Conservation (phyloP, 2,797 vertebrate species). For the Diglossa cyanea region DNA sequence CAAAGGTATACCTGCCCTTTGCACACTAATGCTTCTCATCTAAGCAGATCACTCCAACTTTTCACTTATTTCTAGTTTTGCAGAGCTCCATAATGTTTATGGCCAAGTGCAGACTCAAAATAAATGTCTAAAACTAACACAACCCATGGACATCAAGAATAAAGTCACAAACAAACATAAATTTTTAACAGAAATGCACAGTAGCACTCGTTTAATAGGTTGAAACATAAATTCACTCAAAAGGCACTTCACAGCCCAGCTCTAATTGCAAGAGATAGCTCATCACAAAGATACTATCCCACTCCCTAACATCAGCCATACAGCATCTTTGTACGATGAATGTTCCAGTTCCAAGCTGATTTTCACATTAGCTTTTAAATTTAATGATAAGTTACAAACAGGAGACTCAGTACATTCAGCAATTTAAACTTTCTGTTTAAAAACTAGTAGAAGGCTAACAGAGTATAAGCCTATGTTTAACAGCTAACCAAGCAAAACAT, state of each 20-base stretch:
- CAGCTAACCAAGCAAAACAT: neutral
- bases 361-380: neutral
- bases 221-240: neutral
- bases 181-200: neutral
- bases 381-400: neutral
- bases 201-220: neutral
- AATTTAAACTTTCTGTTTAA: neutral
- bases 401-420: rapidly evolving
- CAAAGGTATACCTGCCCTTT: neutral
- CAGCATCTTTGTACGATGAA: neutral
- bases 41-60: neutral
- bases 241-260: neutral
- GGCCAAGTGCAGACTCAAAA: neutral
- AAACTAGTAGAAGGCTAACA: neutral
- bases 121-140: neutral
- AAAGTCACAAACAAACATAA: neutral
- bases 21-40: neutral
- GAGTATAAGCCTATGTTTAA: neutral
- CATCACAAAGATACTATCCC: neutral
- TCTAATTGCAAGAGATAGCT: neutral
- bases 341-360: neutral
- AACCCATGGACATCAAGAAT: neutral
- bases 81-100: neutral
- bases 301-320: neutral
- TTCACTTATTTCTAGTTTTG: neutral